Evolutionary conservation across 2,888 invertebrate species (phyloP).

Genomic region (Eulithis testata): DNA sequence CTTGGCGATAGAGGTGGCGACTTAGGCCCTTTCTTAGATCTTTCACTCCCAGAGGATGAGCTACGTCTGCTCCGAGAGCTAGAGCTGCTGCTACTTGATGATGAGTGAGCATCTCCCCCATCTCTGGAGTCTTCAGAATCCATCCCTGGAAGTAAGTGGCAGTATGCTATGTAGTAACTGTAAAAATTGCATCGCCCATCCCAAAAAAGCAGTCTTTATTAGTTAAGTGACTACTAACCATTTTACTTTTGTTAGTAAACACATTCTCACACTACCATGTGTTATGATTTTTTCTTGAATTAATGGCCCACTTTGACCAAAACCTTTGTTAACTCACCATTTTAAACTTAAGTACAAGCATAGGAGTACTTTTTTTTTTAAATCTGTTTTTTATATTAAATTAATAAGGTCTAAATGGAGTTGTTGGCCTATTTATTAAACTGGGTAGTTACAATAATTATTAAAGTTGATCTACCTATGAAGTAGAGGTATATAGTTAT

Average conservation of each 20-base stretch:
- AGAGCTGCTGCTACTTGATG: slow-evolving; percentile 80
- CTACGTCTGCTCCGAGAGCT: slow-evolving; percentile 75
- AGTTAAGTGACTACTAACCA: slow-evolving; percentile 53
- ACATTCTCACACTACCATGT: slow-evolving; percentile 46
- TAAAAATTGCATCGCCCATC: slow-evolving; percentile 43
- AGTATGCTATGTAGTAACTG: slow-evolving; percentile 46
- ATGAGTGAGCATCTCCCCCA: slow-evolving; percentile 73
- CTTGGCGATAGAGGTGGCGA: slow-evolving; percentile 61
- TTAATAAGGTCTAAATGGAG: no score
- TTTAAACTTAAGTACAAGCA: neutral
- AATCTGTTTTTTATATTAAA: no score
- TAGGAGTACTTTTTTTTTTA: neutral
- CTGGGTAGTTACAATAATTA: no score
- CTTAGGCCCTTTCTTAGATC: slow-evolving; percentile 70
- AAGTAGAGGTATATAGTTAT: no score
- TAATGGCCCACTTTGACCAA: neutral
- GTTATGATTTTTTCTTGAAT: slow-evolving; percentile 26
- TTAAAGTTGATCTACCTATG: no score
- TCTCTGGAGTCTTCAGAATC: slow-evolving; percentile 86
- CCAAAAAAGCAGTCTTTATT: slow-evolving; percentile 56
- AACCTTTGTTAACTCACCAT: slow-evolving; percentile 20
- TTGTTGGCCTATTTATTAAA: no score
- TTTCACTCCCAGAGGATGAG: slow-evolving; percentile 73
- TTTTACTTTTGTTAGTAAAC: slow-evolving; percentile 52
- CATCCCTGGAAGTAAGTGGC: slow-evolving; percentile 77